These are phyloP conservation scores for Hydrochoerus hydrochaeris DNA, from an alignment of 2,113 vertebrate genomes.

Conservation along the genomic window DNA sequence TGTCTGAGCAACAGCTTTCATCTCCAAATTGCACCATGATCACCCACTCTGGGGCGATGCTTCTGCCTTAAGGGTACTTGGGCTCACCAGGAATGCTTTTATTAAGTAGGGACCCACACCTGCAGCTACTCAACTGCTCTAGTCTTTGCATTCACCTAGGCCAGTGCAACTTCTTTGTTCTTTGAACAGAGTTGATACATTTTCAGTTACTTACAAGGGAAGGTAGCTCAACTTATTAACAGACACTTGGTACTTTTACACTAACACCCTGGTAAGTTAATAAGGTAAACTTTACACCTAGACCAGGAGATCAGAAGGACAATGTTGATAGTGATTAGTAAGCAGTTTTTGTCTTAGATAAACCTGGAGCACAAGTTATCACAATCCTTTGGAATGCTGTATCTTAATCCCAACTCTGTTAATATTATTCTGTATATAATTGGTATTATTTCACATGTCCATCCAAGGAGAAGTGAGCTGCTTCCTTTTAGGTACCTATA, in stretches of 20 bases:
- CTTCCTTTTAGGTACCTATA: neutral
- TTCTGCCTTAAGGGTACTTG: neutral
- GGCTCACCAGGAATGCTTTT: neutral
- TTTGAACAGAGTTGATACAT: slow-evolving; percentile 21
- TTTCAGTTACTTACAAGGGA: slow-evolving; percentile 42
- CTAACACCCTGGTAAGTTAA: neutral
- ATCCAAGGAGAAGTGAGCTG: neutral
- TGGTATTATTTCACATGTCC: neutral
- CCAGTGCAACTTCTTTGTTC: neutral
- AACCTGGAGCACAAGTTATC: neutral
- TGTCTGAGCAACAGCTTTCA: neutral
- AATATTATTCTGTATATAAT: neutral
- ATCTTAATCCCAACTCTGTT: neutral
- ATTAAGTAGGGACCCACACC: neutral
- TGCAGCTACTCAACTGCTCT: neutral
- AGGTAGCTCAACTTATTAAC: neutral
- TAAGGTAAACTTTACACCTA: neutral
- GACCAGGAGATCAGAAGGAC: neutral
- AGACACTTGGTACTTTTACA: neutral
- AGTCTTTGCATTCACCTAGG: neutral
- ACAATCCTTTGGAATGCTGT: neutral
- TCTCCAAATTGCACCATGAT: neutral
- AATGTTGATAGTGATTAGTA: neutral
- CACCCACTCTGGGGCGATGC: neutral
- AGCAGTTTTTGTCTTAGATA: neutral